Conservation (phyloP, 2,888 invertebrate species). For the Euzetes globulus region DNA sequence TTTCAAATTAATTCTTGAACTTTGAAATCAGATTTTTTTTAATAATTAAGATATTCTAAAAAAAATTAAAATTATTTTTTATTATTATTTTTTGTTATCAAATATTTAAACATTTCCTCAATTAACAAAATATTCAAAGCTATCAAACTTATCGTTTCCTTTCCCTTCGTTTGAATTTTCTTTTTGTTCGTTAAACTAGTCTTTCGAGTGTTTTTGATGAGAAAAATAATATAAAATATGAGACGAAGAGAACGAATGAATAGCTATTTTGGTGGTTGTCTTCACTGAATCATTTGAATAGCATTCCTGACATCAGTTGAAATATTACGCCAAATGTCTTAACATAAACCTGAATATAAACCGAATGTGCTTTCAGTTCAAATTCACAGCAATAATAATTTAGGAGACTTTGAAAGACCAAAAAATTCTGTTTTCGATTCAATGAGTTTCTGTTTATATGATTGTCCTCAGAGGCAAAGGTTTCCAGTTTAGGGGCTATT, state of each 20-base stretch:
- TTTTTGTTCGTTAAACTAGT: not conserved
- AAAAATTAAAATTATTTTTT: not conserved
- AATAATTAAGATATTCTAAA: conserved; percentile 11
- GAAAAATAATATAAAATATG: not conserved
- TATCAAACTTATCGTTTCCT: not conserved
- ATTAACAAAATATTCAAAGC: conserved; percentile 3
- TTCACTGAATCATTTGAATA: conserved; percentile 9
- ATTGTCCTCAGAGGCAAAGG: no score
- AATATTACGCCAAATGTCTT: not conserved
- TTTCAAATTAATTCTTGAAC: not conserved
- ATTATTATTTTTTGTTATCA: conserved; percentile 12
- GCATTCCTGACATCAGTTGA: not conserved
- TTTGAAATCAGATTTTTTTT: not conserved
- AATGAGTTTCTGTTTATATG: no score
- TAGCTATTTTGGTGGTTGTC: conserved; percentile 13
- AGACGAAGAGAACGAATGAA: not conserved
- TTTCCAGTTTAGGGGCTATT: no score
- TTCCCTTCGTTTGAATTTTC: not conserved
- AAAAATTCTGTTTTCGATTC: no score
- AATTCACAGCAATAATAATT: not conserved
- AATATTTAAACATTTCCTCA: conserved; percentile 24
- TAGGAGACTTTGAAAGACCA: no score
- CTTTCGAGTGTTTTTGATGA: not conserved
- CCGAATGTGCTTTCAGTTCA: not conserved
- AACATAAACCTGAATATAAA: not conserved